Evolutionary conservation across 1,140 invertebrate species (phyloP), one percentile per base, ranked within the genome.

Genomic region (Cotesia glomerata): DNA sequence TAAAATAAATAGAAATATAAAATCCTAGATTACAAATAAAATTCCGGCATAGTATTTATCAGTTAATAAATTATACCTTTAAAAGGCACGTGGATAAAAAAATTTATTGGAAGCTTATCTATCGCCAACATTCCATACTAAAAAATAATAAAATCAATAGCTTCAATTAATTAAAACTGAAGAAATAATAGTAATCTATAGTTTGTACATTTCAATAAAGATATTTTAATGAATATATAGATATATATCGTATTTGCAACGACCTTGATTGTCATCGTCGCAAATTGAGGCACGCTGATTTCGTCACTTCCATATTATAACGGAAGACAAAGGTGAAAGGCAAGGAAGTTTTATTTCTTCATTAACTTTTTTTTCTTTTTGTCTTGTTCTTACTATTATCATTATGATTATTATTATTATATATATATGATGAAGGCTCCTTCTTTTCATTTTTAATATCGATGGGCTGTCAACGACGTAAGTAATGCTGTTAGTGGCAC

Each of bases 401-500:
- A 7, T 45, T 9, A 45, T 45, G 0, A 9, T 9, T 45, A 45
- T 45, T 9, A 45, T 9, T 45, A 45, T 45, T 45, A 45, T 45
- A 45, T 45, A 45, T 45, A 45, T 45, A 45, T 9, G 7, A 45
- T 45, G 8, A 45, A 45, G 39, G 11, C 39, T 45, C 11, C 7
- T 45, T 45, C 11, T 45, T 45, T 39, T 26, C 26, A 26, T 26
- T 45, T 16, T 56, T 56, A 56, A 56, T 56, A 14, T 35, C 34
- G 9, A 36, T 62, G 32, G 32, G 5, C 5, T 62, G 16, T 54
- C 69, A 62, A 32, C 52, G 26, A 66, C 32, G 68, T 59, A 67
- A 52, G 64, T 61, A 71, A 71, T 71, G 56, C 11, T 58, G 54
- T 59, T 18, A 26, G 16, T 61, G 59, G 65, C 14, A 66, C 69